These are phyloP conservation scores for Theristus sp. DNA, from an alignment of 2,888 invertebrate genomes.

Conservation along the genomic window DNA sequence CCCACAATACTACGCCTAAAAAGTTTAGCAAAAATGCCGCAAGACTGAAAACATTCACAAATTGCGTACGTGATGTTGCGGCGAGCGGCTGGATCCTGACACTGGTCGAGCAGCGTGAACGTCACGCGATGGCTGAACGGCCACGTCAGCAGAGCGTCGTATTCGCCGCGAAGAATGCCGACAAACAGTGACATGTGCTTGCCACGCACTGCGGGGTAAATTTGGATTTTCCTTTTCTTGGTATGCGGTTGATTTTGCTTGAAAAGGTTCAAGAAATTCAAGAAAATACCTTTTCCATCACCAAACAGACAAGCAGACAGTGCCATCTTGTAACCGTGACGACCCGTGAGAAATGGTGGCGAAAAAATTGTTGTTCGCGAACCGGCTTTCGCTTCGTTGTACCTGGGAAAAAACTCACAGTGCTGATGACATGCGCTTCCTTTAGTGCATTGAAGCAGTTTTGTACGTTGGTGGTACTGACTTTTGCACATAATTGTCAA, in stretches of 20 bases:
- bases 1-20: too few relatives aligned
- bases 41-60: too few relatives aligned
- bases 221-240: background rate
- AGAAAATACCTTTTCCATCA: slow-evolving; percentile 1
- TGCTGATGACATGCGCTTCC: too few relatives aligned
- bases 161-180: slow-evolving; percentile 79
- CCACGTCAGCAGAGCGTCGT: slow-evolving; percentile 81
- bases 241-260: background rate
- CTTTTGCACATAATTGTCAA: slow-evolving; percentile 27
- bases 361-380: slow-evolving; percentile 29
- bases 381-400: slow-evolving; percentile 28
- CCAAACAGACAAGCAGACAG: slow-evolving; percentile 28
- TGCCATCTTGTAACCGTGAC: slow-evolving; percentile 33
- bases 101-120: slow-evolving; percentile 78
- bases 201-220: slow-evolving; percentile 32
- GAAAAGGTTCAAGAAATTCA: too few relatives aligned
- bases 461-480: too few relatives aligned
- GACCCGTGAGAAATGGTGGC: slow-evolving; percentile 30
- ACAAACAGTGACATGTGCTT: slow-evolving; percentile 83
- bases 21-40: too few relatives aligned
- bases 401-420: too few relatives aligned
- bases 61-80: slow-evolving; percentile 29
- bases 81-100: slow-evolving; percentile 19
- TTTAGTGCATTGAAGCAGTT: too few relatives aligned
- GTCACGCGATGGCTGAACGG: slow-evolving; percentile 74